A percentile compares a stretch with the other conserved stretches of the same genome.
These are phyloP conservation scores for Sisyra nigra DNA, from an alignment of 2,888 invertebrate genomes.

Conservation along the genomic window DNA sequence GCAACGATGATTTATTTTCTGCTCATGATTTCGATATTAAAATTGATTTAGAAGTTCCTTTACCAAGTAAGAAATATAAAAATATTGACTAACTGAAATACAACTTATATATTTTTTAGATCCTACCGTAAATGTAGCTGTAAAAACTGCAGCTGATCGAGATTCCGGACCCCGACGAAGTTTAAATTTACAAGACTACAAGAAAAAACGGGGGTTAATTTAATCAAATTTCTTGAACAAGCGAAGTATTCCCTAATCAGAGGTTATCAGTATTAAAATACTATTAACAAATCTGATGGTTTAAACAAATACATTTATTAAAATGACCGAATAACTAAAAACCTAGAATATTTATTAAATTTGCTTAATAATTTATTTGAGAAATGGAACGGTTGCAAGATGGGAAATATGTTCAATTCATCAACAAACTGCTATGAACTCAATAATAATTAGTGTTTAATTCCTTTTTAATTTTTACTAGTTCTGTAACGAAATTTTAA, in stretches of 20 bases:
- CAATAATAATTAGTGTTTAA: not conserved
- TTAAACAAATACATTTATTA: not conserved
- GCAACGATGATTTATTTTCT: conserved; percentile 33
- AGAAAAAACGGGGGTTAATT: conserved; percentile 82
- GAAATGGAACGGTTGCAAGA: not conserved
- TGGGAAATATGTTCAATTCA: no score
- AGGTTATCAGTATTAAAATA: no score
- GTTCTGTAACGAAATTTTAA: not conserved
- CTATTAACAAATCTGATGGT: not conserved
- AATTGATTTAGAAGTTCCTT: conserved; percentile 76
- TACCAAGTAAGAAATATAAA: conserved; percentile 46
- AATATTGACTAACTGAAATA: not conserved
- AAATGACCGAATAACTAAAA: not conserved
- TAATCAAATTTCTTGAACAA: conserved; percentile 23
- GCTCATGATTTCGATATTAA: conserved; percentile 91
- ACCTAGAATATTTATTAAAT: not conserved
- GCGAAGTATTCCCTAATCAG: no score
- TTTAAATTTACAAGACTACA: conserved; percentile 81
- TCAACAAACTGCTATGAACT: not conserved
- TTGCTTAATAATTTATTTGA: not conserved
- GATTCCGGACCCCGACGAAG: conserved; percentile 73
- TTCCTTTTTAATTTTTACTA: not conserved
- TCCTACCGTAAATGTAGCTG: conserved; percentile 48
- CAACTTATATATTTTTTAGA: not conserved
- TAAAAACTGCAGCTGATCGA: conserved; percentile 54